Evolutionary conservation across 1,140 invertebrate genomes (phyloP).

Genomic region (Pseudomyrmex gracilis): DNA sequence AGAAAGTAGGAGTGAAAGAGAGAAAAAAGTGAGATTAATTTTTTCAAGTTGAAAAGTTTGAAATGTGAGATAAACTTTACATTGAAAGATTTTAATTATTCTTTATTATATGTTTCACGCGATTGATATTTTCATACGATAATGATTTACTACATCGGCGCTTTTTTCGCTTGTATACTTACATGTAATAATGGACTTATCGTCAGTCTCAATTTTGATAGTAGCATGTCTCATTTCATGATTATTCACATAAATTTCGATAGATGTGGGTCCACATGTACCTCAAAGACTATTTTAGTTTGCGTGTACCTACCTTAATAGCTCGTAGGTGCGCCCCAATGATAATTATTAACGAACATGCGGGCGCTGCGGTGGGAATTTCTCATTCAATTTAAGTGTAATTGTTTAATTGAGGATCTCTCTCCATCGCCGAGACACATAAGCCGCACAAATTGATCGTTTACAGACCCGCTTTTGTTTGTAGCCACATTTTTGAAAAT

Average conservation of each 20-base stretch:
- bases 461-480: slow-evolving; percentile 42
- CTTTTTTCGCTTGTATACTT: neutral
- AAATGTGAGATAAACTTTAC: slow-evolving; percentile 7
- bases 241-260: slow-evolving; percentile 62
- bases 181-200: slow-evolving; percentile 24
- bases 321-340: slow-evolving; percentile 63
- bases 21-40: slow-evolving; percentile 12
- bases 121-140: neutral
- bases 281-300: slow-evolving; percentile 61
- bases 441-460: slow-evolving; percentile 63
- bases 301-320: slow-evolving; percentile 52
- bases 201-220: slow-evolving; percentile 60
- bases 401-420: slow-evolving; percentile 82
- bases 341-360: slow-evolving; percentile 76
- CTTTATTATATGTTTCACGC: neutral
- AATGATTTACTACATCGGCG: neutral
- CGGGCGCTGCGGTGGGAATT: slow-evolving; percentile 78
- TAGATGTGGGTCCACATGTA: slow-evolving; percentile 72
- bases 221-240: slow-evolving; percentile 12
- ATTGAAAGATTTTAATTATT: slow-evolving; percentile 14
- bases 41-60: slow-evolving; percentile 1
- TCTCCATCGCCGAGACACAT: slow-evolving; percentile 68
- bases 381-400: slow-evolving; percentile 79
- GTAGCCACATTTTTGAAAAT: slow-evolving; percentile 19
- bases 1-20: neutral